Evolutionary conservation across 2,797 vertebrate species (phyloP).

Genomic region (Masticophis lateralis): DNA sequence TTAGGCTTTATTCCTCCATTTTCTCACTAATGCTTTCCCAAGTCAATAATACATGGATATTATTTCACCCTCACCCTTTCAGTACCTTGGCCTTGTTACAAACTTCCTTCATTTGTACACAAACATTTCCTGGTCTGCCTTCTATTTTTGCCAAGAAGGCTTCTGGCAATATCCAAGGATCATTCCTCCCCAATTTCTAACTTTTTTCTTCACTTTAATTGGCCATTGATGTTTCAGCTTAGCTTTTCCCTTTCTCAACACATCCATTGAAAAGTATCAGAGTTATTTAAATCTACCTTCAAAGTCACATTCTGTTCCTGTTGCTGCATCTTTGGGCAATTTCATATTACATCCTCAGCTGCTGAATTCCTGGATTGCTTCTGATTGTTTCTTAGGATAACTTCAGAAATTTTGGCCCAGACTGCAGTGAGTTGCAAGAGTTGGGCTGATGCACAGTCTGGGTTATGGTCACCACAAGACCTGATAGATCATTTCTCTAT

Average conservation of each 20-base stretch:
- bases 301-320: background rate
- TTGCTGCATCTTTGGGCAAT: background rate
- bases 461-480: background rate
- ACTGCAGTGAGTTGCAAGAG: background rate
- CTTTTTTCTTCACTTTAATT: conserved; percentile 50
- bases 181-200: conserved; percentile 48
- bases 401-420: background rate
- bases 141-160: conserved; percentile 48
- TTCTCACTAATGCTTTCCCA: conserved; percentile 49
- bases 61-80: conserved; percentile 30
- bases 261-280: background rate
- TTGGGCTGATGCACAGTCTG: background rate
- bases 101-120: conserved; percentile 58
- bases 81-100: conserved; percentile 42
- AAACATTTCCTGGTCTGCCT: conserved; percentile 55
- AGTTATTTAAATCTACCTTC: background rate
- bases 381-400: background rate
- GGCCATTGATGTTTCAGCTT: conserved; percentile 43
- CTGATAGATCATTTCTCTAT: background rate
- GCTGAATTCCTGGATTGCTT: background rate
- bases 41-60: conserved; percentile 37
- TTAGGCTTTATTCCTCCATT: conserved; percentile 45
- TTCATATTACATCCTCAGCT: background rate
- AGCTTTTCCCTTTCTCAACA: conserved; percentile 40
- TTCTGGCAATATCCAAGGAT: conserved; percentile 34